Evolutionary conservation across 2,888 invertebrate genomes (phyloP), one percentile per base, ranked within the genome.

Genomic region (Odontocerum albicorne): DNA sequence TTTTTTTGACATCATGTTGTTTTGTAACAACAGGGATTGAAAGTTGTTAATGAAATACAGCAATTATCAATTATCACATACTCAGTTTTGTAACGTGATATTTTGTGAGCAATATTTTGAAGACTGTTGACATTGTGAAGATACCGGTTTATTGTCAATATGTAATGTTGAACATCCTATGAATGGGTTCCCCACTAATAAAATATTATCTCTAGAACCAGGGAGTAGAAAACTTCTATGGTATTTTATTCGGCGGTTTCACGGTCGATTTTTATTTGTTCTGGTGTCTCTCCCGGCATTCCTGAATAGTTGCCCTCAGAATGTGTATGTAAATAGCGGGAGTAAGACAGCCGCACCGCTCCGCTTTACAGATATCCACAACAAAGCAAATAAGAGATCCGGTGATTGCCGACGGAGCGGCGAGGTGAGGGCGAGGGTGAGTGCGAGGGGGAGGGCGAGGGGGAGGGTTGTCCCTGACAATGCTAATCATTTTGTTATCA

Each of bases 241-340:
- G 8, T 32, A 27, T 44, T 44, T 44, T 16, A 44, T 44, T 32
- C 19, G 20, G 46, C 36, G 32, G 33, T 16, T 51, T 51, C 40
- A 21, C 38, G 31, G 38, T 36, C 20, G 10, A 42, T 45, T 22
- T 44, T 35, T 54, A 40, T 57, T 54, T 57, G 49, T 42, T 49
- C 46, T 49, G 38, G 19, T 54, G 57, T 54, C 47, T 54, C 45
- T 39, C 45, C 40, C 43, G 13, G 39, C 57, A 57, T 57, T 57
- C 57, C 57, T 17, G 44, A 27, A 45, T 22, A 50, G 45, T 49
- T 53, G 47, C 47, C 40, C 22, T 27, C 19, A 13, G 32, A 32
- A 32, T 16, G 31, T 19, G 44, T 17, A 27, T 27, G 16, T 32
- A 31, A 44, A 44, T 27, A 42, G 13, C 22, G 15, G 7, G 42